Base-by-base conservation (phyloP, 2,888 invertebrate species). In the Sthenelais limicola region DNA sequence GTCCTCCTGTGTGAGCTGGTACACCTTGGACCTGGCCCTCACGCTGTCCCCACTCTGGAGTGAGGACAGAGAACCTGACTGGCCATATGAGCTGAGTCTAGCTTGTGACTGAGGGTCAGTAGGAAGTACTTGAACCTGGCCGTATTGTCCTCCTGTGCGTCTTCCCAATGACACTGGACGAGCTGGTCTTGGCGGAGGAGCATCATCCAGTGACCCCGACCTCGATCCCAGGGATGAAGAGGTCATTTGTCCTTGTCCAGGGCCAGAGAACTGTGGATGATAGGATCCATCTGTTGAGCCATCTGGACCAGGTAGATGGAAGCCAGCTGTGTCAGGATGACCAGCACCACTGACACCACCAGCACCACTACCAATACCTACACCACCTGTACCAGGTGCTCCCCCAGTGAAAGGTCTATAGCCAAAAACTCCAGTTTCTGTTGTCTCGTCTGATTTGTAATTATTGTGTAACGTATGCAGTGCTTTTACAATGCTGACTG, bases 401-500 rank as follows among this genome's bases (percentile, higher is more conserved):
- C 66, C 38, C 26, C 54, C n/a, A n/a, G 52, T 66, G 62, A 76
- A 76, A 9, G 77, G 77, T 21, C 48, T 75, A 35, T 75, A 73
- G 18, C 70, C 74, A 33, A 74, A 72, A n/a, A 74, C 75, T 15
- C 74, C 75, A 15, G 68, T 73, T 47, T 75, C 74, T 18, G 67
- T 62, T 9, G 30, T 68, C 66, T 74, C 67, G 32, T 68, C 71
- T 15, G 70, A 24, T 26, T 68, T 71, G 56, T 68, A 76, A 56
- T 70, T 38, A 21, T 24, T 48, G 12, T 76, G 73, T 9, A 73
- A 52, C 3, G 62, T 30, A 51, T 71, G 47, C 26, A 79, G 67
- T 30, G 76, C 70, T 15, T 51, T 38, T 32, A 76, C 76, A 18
- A 79, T 21, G 3, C 73, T 68, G 18, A 78, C 30, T 5, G 79